Evolutionary conservation across 2,113 vertebrate species (phyloP), one percentile per base, ranked within the genome.

Genomic region (Baryphthengus martii): DNA sequence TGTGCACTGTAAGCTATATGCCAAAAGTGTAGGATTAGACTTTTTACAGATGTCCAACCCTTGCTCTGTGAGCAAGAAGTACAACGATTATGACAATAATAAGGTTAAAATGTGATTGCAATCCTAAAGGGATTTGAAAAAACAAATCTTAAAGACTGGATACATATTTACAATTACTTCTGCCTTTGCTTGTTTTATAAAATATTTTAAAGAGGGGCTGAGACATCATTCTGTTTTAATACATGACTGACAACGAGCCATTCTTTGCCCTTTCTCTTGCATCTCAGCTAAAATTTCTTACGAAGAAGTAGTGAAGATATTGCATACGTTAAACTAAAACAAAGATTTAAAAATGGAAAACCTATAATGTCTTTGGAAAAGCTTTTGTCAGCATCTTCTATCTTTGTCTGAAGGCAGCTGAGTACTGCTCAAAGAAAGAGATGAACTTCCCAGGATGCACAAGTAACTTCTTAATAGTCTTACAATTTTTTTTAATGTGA

Each of bases 41-140:
- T n/a, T 83, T 81, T 91, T 72, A 63, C 20, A 61, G 23, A 42
- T 23, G 42, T 59, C 28, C 23, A 82, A 9, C 2, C 9, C 12
- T 72, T 68, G 17, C 23, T 88, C 39, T 52, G 26, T 40, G 33
- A 83, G 17, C 28, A 68, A 55, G 66, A 63, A 39, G 40, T n/a
- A 92, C 29, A 88, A 16, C 71, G 49, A 81, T 68, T 93, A 88
- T 39, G 76, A 79, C 42, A 92, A 90, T 68, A 66, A 37, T 15
- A 55, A 77, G 35, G 71, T 95, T 95, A 90, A 96, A 93, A 92
- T 17, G 18, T 39, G 81, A 45, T 82, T 81, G 56, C 17, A 93
- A 28, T 44, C 66, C 35, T 92, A 94, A 85, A 53, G 67, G 23
- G 31, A 67, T 78, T 28, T 71, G 17, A 35, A 76, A 80, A 49